Conservation (phyloP, 2,888 invertebrate species). For the Keiferia lycopersicella region DNA sequence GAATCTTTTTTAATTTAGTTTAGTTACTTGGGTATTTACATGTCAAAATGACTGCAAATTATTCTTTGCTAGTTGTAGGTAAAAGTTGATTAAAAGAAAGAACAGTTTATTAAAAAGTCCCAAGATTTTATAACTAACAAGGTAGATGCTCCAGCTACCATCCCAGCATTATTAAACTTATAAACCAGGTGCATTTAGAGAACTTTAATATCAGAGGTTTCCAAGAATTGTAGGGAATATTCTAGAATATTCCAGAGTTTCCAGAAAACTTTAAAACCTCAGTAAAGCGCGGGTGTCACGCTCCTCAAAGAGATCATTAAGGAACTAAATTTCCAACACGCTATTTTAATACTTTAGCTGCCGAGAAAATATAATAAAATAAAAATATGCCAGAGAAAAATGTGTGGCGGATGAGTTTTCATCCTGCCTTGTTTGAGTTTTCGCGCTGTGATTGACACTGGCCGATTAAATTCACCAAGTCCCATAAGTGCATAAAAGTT, state of each 20-base stretch:
- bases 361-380: too few relatives aligned
- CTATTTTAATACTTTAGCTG: conserved; percentile 10
- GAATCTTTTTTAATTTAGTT: too few relatives aligned
- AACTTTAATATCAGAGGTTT: background rate
- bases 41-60: too few relatives aligned
- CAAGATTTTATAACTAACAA: background rate
- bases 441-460: too few relatives aligned
- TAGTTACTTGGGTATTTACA: too few relatives aligned
- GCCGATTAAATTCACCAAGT: too few relatives aligned
- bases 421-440: too few relatives aligned
- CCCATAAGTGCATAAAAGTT: too few relatives aligned
- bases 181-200: conserved; percentile 1
- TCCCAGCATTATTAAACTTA: background rate
- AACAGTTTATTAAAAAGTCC: background rate
- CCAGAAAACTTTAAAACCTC: background rate
- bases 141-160: background rate
- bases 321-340: conserved; percentile 7
- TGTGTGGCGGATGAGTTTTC: too few relatives aligned
- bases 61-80: too few relatives aligned
- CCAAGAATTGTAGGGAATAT: background rate
- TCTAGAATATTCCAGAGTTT: background rate
- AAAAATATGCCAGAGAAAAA: background rate
- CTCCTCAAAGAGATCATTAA: conserved; percentile 12
- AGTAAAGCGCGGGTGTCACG: conserved; percentile 8
- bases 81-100: too few relatives aligned